Evolutionary conservation across 2,797 vertebrate species (phyloP).

Genomic region (Poecilia picta): DNA sequence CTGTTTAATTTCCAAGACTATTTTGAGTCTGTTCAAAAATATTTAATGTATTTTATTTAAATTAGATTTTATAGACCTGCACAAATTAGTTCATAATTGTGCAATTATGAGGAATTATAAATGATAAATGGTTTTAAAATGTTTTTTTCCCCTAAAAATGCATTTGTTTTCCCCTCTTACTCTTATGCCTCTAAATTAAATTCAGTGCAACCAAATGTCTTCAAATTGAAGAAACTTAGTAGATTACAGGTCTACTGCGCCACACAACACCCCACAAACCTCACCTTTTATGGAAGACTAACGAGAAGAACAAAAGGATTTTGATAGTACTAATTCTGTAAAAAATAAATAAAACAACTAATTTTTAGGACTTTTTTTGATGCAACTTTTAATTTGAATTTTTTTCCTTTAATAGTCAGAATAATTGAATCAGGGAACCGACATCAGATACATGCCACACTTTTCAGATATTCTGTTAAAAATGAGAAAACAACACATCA

Average conservation of each 20-base stretch:
- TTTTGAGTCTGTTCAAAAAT: neutral
- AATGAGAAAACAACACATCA: neutral
- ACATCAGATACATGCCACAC: neutral
- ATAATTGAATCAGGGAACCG: neutral
- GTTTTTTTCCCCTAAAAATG: too few species aligned
- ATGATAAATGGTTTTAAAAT: too few species aligned
- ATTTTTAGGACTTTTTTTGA: neutral
- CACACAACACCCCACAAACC: too few species aligned
- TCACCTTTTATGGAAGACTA: too few species aligned
- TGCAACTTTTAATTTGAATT: too few species aligned
- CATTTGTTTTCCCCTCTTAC: neutral
- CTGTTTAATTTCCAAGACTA: too few species aligned
- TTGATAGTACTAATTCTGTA: neutral
- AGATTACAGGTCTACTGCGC: too few species aligned
- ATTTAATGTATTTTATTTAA: neutral
- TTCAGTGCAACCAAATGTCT: neutral
- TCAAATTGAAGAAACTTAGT: neutral
- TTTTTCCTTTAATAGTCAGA: too few species aligned
- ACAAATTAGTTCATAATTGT: neutral
- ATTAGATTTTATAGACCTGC: neutral
- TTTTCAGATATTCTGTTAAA: neutral
- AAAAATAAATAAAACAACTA: neutral
- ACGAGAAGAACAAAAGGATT: too few species aligned
- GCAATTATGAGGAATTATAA: neutral
- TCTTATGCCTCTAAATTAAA: neutral